These are phyloP conservation scores for Alcedo quadribrachys DNA, from an alignment of 2,797 vertebrate genomes.

Conservation along the genomic window DNA sequence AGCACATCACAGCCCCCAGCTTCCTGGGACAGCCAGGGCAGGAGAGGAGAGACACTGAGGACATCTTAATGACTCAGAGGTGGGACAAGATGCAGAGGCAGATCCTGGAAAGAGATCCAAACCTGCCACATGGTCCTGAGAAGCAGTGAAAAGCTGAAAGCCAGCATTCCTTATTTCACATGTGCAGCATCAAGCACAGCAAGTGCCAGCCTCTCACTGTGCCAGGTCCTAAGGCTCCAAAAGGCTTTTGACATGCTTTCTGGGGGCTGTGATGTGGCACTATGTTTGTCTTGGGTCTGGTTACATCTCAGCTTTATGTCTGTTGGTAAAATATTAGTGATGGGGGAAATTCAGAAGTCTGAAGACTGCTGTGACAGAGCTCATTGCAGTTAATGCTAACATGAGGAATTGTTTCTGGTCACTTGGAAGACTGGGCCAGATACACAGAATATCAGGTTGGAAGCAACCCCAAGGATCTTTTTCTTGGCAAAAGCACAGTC, in stretches of 20 bases:
- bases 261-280: not conserved
- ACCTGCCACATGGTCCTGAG: not conserved
- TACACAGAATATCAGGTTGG: not conserved
- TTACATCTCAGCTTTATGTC: not conserved
- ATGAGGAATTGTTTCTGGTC: not conserved
- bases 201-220: not conserved
- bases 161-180: not conserved
- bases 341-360: not conserved
- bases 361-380: not conserved
- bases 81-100: not conserved
- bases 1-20: not conserved
- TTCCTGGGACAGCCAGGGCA: not conserved
- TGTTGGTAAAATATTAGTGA: not conserved
- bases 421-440: not conserved
- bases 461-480: not conserved
- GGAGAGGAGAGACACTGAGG: not conserved
- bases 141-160: not conserved
- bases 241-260: not conserved
- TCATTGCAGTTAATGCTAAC: not conserved
- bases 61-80: not conserved
- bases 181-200: not conserved
- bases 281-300: not conserved
- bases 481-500: not conserved
- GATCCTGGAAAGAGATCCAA: not conserved
- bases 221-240: not conserved